A percentile compares a stretch with the other conserved stretches of the same genome.
Conservation (phyloP, 37 sponge, comb jelly and placozoan species). For the Tethya wilhelma region DNA sequence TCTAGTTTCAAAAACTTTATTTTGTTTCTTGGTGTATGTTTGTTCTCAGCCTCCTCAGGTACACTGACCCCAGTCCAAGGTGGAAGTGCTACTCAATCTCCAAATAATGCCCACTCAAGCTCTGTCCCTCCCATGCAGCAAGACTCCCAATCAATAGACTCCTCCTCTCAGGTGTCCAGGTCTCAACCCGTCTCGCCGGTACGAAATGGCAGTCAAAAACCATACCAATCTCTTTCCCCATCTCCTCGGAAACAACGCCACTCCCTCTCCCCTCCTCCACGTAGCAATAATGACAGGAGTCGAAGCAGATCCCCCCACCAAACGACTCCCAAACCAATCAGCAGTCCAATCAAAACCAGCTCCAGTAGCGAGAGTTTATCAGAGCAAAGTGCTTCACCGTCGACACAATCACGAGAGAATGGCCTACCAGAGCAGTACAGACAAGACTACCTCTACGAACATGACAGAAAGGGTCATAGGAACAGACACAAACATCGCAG, state of each 20-base stretch:
- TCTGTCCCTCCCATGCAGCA: no score
- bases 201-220: not conserved
- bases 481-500: not conserved
- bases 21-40: not conserved
- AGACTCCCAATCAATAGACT: no score
- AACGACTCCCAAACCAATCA: constrained; percentile 29
- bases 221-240: not conserved
- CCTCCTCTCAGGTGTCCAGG: constrained; percentile 7
- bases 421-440: constrained; percentile 29
- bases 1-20: no score
- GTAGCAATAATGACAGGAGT: not conserved
- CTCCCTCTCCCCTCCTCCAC: not conserved
- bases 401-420: constrained; percentile 17
- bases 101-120: no score
- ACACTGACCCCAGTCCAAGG: no score
- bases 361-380: constrained; percentile 23
- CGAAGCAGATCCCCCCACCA: constrained; percentile 7
- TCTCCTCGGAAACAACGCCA: not conserved
- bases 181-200: no score
- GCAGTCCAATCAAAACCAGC: constrained; percentile 34
- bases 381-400: not conserved
- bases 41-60: no score
- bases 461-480: no score
- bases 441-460: constrained; percentile 19
- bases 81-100: no score